phyloP scores from a whole-genome alignment of 2,797 vertebrate genomes.

The Hemitrygon akajei region DNA sequence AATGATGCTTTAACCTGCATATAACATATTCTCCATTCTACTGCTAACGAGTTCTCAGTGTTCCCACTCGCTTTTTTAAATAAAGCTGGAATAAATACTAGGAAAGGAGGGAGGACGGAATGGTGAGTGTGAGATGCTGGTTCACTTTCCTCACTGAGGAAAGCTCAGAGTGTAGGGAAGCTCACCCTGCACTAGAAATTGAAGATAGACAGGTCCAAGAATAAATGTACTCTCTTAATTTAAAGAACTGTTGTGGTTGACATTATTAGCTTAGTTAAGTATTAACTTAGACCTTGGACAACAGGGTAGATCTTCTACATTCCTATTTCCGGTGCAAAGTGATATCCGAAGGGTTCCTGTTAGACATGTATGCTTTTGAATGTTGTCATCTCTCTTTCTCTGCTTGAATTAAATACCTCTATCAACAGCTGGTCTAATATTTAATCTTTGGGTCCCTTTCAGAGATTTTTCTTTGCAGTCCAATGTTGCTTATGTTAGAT shows the following conservation, averaged over 20 bases:
- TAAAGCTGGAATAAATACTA: too few relatives aligned
- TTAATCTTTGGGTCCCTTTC: background rate
- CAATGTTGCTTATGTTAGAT: background rate
- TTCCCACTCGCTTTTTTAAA: too few relatives aligned
- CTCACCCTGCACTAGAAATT: background rate
- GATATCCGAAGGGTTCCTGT: background rate
- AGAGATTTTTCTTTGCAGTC: background rate
- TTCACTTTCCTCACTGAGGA: too few relatives aligned
- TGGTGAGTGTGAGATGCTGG: background rate
- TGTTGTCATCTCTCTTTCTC: conserved; percentile 26
- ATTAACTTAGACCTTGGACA: background rate
- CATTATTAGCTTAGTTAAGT: background rate
- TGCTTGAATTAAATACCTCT: background rate
- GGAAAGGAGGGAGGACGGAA: background rate
- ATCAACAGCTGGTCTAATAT: conserved; percentile 26
- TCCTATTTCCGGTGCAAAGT: background rate
- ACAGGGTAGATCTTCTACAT: background rate
- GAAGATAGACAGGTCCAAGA: background rate
- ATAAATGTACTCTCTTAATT: background rate
- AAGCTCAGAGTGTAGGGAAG: background rate
- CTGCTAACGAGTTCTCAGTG: too few relatives aligned
- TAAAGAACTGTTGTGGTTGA: background rate
- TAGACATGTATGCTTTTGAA: background rate
- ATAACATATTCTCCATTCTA: too few relatives aligned
- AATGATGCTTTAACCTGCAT: too few relatives aligned